Base-by-base conservation (phyloP, 1,140 invertebrate genomes). In the Drosophila littoralis region DNA sequence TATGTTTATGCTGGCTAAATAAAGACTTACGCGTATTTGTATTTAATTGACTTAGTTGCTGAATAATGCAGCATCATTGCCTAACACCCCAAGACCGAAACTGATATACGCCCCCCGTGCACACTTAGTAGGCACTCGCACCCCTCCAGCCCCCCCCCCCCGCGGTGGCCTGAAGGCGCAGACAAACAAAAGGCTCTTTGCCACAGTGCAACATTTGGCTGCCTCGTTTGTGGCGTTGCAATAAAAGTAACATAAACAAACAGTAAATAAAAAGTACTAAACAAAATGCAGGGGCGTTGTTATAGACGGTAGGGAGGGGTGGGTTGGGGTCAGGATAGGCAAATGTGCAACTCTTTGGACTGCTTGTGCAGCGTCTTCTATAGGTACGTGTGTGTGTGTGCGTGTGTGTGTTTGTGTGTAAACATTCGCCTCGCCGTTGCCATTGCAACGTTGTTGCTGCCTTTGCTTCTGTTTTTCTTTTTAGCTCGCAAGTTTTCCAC, bases 201-300 rank as follows among this genome's bases (percentile, higher is more conserved):
- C 35, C 6, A 13, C 40, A 12, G 17, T 51, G 60, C 50, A 70
- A 80, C 61, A 75, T 73, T 72, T 65, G 69, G 50, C 50, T 63
- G 66, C 55, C 46, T 61, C 35, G n/a, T 46, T 64, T 54, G 51
- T n/a, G 55, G 65, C 46, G 42, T 15, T 68, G 71, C 67, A 83
- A 83, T 76, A 85, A 81, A 77, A 72, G 45, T 45, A 68, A 70
- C 72, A 86, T 73, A 88, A 88, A 88, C 79, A 86, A 86, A 86
- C 52, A 82, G 79, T 67, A 76, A 81, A 81, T 67, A 55, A 86
- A 77, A 78, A 71, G 55, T 65, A 64, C 68, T 64, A 65, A 65
- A 55, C 52, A 71, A 75, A 81, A 80, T 78, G 60, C 58, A 60
- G 32, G 59, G 10, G 22, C 55, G 7, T 28, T 28, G 3, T 5